Evolutionary conservation across 2,888 invertebrate genomes (phyloP).

Genomic region (Oscheius sp.): DNA sequence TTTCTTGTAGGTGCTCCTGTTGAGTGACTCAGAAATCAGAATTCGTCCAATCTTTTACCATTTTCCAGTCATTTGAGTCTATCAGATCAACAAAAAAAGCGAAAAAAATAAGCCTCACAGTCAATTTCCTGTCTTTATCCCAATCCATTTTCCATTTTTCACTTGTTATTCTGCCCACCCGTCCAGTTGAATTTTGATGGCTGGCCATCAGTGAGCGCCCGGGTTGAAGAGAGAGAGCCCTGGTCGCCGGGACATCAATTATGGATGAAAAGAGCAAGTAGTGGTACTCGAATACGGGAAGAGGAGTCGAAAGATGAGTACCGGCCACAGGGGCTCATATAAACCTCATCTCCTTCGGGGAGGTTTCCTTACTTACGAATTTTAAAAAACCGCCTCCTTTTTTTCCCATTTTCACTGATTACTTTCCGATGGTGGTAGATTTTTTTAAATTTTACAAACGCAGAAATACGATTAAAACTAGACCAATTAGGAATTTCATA

Average conservation of each 20-base stretch:
- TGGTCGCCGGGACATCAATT: constrained; percentile 13
- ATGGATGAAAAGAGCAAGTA: constrained; percentile 32
- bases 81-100: too few relatives aligned
- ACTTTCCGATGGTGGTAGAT: background rate
- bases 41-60: too few relatives aligned
- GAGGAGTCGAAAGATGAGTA: background rate
- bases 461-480: too few relatives aligned
- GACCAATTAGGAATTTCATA: too few relatives aligned
- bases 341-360: background rate
- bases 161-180: constrained; percentile 9
- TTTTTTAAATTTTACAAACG: too few relatives aligned
- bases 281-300: constrained; percentile 19
- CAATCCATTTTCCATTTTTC: constrained; percentile 13
- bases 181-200: background rate
- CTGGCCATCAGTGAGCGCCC: too few relatives aligned
- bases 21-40: too few relatives aligned
- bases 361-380: background rate
- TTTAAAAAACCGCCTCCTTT: background rate
- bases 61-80: too few relatives aligned
- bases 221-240: background rate
- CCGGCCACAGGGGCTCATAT: too few relatives aligned
- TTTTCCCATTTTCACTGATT: background rate
- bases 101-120: too few relatives aligned
- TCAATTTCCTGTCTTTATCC: too few relatives aligned
- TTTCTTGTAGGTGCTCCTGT: too few relatives aligned